Evolutionary conservation across 2,888 invertebrate genomes (phyloP).

Genomic region (Leucophenga montana): DNA sequence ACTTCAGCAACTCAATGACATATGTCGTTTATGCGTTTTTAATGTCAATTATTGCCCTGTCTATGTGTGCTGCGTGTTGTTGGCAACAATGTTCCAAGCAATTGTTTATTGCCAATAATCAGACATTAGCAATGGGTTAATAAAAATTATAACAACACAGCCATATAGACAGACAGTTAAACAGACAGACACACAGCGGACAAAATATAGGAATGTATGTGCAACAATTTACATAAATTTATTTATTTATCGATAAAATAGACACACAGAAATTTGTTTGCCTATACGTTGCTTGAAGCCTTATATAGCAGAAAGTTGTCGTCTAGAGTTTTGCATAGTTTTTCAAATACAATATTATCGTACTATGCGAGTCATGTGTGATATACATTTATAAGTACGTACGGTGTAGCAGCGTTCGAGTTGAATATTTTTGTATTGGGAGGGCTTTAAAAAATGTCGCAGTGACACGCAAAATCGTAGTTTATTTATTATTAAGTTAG

Average conservation of each 20-base stretch:
- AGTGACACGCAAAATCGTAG: slow-evolving; percentile 59
- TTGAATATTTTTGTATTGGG: not conserved
- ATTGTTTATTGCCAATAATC: slow-evolving; percentile 21
- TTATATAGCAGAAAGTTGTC: not conserved
- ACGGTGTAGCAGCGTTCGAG: not conserved
- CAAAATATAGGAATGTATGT: not conserved
- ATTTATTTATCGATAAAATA: slow-evolving; percentile 25
- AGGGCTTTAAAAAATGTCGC: slow-evolving; percentile 17
- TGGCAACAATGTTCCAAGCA: not conserved
- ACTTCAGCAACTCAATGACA: not conserved
- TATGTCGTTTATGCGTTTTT: slow-evolving; percentile 19
- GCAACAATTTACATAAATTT: slow-evolving; percentile 25
- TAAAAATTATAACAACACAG: slow-evolving; percentile 24
- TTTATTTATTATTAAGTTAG: slow-evolving; percentile 36
- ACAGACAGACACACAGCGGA: too few relatives aligned
- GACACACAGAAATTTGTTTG: not conserved
- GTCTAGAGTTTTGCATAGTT: slow-evolving; percentile 5
- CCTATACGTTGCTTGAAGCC: not conserved
- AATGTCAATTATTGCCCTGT: slow-evolving; percentile 16
- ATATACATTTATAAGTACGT: too few relatives aligned
- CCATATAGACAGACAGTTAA: too few relatives aligned
- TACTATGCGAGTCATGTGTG: not conserved
- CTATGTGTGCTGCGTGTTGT: not conserved
- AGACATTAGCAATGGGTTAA: slow-evolving; percentile 20
- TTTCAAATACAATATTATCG: not conserved